Conservation (phyloP, 2,797 vertebrate species). For the Dicrostonyx torquatus region DNA sequence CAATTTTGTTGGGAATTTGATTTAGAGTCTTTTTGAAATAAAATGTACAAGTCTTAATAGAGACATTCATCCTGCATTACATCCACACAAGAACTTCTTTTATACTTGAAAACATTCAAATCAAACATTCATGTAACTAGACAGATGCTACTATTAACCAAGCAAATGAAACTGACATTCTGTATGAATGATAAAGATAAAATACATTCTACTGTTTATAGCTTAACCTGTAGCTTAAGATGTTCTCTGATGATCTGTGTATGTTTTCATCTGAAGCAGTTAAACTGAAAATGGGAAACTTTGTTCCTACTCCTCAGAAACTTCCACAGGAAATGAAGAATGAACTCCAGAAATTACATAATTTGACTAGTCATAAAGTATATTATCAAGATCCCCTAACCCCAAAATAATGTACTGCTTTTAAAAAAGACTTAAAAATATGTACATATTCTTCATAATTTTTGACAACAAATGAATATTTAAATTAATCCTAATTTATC, state of each 20-base stretch:
- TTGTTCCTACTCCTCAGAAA: constrained; percentile 39
- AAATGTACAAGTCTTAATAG: not conserved
- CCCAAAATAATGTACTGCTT: not conserved
- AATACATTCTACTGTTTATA: not conserved
- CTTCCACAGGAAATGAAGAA: not conserved
- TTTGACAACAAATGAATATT: constrained; percentile 7
- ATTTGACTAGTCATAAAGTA: not conserved
- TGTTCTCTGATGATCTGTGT: not conserved
- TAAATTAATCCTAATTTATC: constrained; percentile 31
- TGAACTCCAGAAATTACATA: not conserved
- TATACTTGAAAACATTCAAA: not conserved
- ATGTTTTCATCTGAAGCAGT: not conserved
- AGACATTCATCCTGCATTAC: not conserved
- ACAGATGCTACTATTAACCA: constrained; percentile 21
- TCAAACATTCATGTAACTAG: constrained; percentile 23
- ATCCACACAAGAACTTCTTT: not conserved
- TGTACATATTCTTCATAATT: not conserved
- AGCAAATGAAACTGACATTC: constrained; percentile 67
- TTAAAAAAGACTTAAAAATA: not conserved
- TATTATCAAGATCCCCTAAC: not conserved
- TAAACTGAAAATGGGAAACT: not conserved
- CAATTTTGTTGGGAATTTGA: not conserved
- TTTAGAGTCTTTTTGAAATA: not conserved
- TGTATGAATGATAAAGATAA: constrained; percentile 57
- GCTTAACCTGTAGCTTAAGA: not conserved